These are phyloP conservation scores for Albula glossodonta DNA, from an alignment of 2,113 vertebrate species.

Conservation along the genomic window DNA sequence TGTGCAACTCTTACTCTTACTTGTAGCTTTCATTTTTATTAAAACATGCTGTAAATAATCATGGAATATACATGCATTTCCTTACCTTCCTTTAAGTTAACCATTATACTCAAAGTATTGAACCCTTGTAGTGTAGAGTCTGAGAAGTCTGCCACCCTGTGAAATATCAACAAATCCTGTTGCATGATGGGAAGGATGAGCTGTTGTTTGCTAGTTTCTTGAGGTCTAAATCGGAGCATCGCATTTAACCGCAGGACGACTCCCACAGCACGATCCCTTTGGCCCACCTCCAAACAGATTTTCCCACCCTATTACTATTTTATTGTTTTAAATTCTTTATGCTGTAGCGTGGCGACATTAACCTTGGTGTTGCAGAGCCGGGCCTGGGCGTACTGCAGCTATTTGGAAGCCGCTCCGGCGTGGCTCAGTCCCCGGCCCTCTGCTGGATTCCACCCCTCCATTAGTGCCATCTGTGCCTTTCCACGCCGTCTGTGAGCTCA, in stretches of 20 bases:
- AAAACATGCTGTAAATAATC: neutral
- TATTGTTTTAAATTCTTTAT: conserved; percentile 68
- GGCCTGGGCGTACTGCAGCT: conserved; percentile 84
- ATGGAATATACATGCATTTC: neutral
- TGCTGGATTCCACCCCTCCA: conserved; percentile 98
- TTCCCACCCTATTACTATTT: conserved; percentile 64
- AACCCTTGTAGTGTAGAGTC: neutral
- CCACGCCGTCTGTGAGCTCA: conserved; percentile 92
- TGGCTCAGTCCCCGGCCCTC: conserved; percentile 83
- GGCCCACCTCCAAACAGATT: conserved; percentile 51
- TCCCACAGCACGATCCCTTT: conserved; percentile 54
- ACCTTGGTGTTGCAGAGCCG: conserved; percentile 76
- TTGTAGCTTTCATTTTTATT: neutral
- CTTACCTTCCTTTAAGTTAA: neutral
- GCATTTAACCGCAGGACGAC: conserved; percentile 44
- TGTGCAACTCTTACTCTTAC: too few species aligned
- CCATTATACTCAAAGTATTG: neutral
- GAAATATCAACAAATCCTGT: neutral
- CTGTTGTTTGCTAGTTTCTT: neutral
- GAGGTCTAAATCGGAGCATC: neutral
- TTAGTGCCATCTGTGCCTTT: conserved; percentile 98
- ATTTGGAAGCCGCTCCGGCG: conserved; percentile 88
- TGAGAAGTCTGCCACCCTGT: neutral
- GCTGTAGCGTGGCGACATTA: conserved; percentile 63
- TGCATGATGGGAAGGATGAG: neutral